Conservation (phyloP, 2,797 vertebrate species). For the Gallinago solitaria region DNA sequence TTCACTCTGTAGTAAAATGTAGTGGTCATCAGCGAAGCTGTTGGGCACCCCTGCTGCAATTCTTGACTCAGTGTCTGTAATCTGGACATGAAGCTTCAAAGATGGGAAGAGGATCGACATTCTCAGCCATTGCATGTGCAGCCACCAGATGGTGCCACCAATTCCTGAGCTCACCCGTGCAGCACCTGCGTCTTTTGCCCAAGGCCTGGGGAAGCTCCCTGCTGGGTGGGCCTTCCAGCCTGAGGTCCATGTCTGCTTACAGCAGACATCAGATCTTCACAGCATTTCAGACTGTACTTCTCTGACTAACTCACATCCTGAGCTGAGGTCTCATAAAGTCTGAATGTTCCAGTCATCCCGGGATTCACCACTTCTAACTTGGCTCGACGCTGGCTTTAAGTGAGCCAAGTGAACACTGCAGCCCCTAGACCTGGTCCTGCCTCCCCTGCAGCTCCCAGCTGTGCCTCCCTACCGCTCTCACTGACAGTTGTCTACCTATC, state of each 20-base stretch:
- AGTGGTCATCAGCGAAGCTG: fast-evolving
- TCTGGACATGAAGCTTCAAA: background rate
- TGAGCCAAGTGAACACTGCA: background rate
- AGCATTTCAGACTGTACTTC: background rate
- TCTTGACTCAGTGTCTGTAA: background rate
- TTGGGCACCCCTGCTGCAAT: background rate
- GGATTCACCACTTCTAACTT: background rate
- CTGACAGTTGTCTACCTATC: background rate
- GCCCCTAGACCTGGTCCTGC: background rate
- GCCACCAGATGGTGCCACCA: background rate
- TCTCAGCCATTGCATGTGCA: fast-evolving
- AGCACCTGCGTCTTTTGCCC: background rate
- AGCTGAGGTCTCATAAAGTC: background rate
- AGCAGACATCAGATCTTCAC: background rate
- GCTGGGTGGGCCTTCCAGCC: background rate
- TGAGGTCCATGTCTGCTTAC: background rate
- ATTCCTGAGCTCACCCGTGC: fast-evolving
- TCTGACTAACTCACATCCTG: fast-evolving
- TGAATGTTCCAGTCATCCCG: background rate
- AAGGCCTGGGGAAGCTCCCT: fast-evolving
- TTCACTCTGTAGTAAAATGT: background rate
- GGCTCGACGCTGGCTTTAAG: fast-evolving
- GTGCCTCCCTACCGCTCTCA: background rate
- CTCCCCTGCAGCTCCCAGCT: background rate
- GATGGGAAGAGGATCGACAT: background rate